Evolutionary conservation across 2,113 vertebrate species (phyloP), one percentile per base, ranked within the genome.

Genomic region (Sinocyclocheilus anophthalmus): DNA sequence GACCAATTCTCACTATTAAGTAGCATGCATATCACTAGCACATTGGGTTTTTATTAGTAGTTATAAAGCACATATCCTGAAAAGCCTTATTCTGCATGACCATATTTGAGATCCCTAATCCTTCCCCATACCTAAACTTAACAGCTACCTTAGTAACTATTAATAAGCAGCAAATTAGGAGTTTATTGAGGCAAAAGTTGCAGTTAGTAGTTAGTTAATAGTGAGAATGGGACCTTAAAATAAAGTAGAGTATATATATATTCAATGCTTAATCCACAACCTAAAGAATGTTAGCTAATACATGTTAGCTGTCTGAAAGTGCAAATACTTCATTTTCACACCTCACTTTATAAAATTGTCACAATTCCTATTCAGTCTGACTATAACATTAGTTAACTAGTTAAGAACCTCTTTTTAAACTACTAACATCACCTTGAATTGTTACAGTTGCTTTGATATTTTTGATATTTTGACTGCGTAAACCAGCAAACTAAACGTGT

Each of bases 401-500:
- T 67, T 67, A 37, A 70, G 16, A 70, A 33, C 30, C 18, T 33
- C 16, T 26, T 11, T 59, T 59, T 59, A 59, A 59, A n/a, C 57
- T 10, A n/a, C 57, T 4, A 53, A 16, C 61, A 65, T 26, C 57
- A 93, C 90, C 90, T 92, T 90, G 88, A 91, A 90, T 76, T 73
- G 65, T 87, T 87, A 87, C 88, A 91, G 90, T 91, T 91, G 82
- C 88, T 88, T 86, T 53, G 13, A 53, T 53, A 12, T 48, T 16
- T 53, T 53, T 16, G 1, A 55, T 55, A 18, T 55, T 53, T 53
- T 55, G 53, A 55, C 86, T 61, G 78, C 77, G 57, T 88, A 91
- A 86, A 88, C 80, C 84, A 91, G 90, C 91, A 88, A 94, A 92
- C 91, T 88, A 11, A 26, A 86, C 18, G 8, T 37, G 67, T 65